A percentile compares a stretch with the other conserved stretches of the same genome.
phyloP scores from a whole-genome alignment of 64 coral and sea anemone species.

The Dendronephthya gigantea region DNA sequence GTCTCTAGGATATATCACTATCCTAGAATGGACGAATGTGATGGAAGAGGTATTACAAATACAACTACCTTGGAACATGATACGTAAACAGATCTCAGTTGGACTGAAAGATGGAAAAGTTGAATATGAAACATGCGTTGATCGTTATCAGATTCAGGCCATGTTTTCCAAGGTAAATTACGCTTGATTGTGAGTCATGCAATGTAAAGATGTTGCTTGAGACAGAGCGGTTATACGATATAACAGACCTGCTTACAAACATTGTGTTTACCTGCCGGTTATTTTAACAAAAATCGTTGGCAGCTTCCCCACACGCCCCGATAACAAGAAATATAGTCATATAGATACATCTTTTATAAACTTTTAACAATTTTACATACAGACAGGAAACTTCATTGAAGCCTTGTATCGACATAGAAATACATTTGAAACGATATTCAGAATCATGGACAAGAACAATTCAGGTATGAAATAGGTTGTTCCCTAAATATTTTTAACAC shows the following conservation, averaged over 20 bases:
- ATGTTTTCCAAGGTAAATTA: conserved; percentile 43
- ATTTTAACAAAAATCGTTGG: too few relatives aligned
- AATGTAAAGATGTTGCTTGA: background rate
- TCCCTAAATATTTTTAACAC: too few relatives aligned
- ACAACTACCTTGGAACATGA: conserved; percentile 89
- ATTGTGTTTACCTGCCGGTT: too few relatives aligned
- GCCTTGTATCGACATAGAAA: conserved; percentile 80
- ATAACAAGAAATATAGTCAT: too few relatives aligned
- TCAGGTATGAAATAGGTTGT: conserved; percentile 41
- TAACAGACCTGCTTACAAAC: too few relatives aligned
- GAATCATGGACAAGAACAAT: conserved; percentile 93
- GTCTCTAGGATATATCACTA: background rate
- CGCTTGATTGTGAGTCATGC: background rate
- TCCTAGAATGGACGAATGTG: conserved; percentile 15
- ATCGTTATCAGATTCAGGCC: conserved; percentile 71
- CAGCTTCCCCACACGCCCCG: too few relatives aligned
- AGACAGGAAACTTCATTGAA: conserved; percentile 97
- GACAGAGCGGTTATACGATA: too few relatives aligned
- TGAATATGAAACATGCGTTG: conserved; percentile 64
- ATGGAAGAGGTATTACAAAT: conserved; percentile 68
- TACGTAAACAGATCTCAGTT: conserved; percentile 58
- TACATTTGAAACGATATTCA: conserved; percentile 95
- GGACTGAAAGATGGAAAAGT: conserved; percentile 59
- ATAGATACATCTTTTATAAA: too few relatives aligned
- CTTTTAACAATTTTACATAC: background rate